Percentiles rank a stretch among this genome's conserved stretches.
Evolutionary conservation across 37 sponge, comb jelly and placozoan species (phyloP).

Genomic region (Spongilla lacustris): DNA sequence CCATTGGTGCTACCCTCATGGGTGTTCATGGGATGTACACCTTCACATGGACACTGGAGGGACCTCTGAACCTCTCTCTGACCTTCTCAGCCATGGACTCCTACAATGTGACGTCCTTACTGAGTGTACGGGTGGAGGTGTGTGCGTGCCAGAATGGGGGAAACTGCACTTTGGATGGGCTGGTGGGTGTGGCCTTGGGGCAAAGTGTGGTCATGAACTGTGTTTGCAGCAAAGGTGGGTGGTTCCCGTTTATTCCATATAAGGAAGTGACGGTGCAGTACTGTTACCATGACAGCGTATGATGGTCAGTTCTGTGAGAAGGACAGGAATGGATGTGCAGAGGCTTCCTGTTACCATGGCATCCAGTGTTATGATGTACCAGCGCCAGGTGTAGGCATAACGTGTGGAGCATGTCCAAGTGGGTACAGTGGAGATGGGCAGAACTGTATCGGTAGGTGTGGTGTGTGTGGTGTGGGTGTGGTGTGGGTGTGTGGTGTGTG

Average conservation of each 20-base stretch:
- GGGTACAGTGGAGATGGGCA: constrained; percentile 49
- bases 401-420: constrained; percentile 67
- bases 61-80: not conserved
- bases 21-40: not conserved
- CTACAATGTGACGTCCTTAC: not conserved
- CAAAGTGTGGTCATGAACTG: constrained; percentile 36
- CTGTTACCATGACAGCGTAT: constrained; percentile 45
- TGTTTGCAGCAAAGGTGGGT: constrained; percentile 40
- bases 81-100: constrained; percentile 44
- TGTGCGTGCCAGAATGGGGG: constrained; percentile 67
- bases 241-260: not conserved
- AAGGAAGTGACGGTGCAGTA: no score
- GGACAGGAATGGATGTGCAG: constrained; percentile 68
- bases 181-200: constrained; percentile 7
- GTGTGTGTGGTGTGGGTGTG: no score
- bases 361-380: constrained; percentile 46
- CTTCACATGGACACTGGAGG: constrained; percentile 27
- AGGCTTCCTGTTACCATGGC: constrained; percentile 52
- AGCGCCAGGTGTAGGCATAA: constrained; percentile 53
- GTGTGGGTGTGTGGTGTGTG: not conserved
- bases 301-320: constrained; percentile 54
- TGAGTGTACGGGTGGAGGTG: constrained; percentile 33
- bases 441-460: constrained; percentile 58
- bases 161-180: constrained; percentile 57
- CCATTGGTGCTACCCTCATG: not conserved